Conservation (phyloP, 2,888 invertebrate species). For the Sthenelais limicola region DNA sequence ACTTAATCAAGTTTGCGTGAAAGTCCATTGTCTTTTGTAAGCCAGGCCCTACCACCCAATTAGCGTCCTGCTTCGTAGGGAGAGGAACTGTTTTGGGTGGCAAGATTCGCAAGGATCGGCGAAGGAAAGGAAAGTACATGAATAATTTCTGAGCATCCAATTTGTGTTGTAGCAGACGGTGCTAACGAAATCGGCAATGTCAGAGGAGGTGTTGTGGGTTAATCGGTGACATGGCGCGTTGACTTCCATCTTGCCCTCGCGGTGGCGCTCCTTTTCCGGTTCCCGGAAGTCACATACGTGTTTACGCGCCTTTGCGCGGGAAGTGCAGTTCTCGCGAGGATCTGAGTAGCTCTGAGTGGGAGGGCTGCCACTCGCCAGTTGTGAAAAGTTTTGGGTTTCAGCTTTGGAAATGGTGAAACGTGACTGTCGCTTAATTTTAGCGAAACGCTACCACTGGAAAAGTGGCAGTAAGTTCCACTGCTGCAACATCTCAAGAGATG, state of each 20-base stretch:
- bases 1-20: constrained; percentile 35
- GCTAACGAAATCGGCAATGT: constrained; percentile 28
- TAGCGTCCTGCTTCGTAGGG: constrained; percentile 3
- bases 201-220: constrained; percentile 30
- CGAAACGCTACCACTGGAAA: no score
- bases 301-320: constrained; percentile 15
- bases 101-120: constrained; percentile 33
- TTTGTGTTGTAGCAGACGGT: constrained; percentile 3
- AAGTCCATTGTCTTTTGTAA: constrained; percentile 35
- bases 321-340: no score
- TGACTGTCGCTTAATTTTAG: no score
- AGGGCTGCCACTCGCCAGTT: no score
- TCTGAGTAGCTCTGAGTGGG: no score
- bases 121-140: constrained; percentile 27
- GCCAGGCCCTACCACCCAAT: constrained; percentile 19
- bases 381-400: no score
- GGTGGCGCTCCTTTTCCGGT: constrained; percentile 13
- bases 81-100: no score
- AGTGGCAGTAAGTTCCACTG: no score
- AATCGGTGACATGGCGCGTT: constrained; percentile 21
- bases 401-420: no score
- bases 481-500: no score
- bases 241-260: no score
- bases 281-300: constrained; percentile 14
- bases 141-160: constrained; percentile 33